These are phyloP conservation scores for Merops nubicus DNA, from an alignment of 2,113 vertebrate genomes.

Conservation along the genomic window DNA sequence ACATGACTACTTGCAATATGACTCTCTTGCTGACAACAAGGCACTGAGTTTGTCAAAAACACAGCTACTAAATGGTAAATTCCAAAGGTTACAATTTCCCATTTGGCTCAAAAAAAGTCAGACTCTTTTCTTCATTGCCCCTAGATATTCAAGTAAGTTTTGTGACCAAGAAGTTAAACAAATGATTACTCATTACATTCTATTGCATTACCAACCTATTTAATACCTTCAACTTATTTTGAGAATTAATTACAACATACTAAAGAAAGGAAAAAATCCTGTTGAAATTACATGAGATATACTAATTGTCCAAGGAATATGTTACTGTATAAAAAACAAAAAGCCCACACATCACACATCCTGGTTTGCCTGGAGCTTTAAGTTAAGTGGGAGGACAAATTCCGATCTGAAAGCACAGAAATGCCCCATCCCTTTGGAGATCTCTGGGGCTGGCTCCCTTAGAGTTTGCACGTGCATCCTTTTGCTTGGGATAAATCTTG, in stretches of 20 bases:
- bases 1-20: background rate
- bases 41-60: rapidly evolving
- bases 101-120: background rate
- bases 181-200: background rate
- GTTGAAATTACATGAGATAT: background rate
- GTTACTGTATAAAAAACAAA: background rate
- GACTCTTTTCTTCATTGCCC: rapidly evolving
- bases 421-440: background rate
- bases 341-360: background rate
- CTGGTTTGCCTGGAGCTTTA: background rate
- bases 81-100: background rate
- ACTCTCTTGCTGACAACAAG: background rate
- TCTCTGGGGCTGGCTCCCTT: background rate
- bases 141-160: background rate
- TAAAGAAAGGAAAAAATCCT: background rate
- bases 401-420: background rate
- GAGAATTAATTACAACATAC: background rate
- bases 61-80: background rate
- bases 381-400: background rate
- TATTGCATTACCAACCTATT: background rate
- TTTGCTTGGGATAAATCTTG: background rate
- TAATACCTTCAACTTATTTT: background rate
- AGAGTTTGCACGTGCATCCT: background rate
- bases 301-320: background rate
- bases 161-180: background rate